These are phyloP conservation scores for Tuta absoluta DNA, from an alignment of 2,888 invertebrate genomes.

Conservation along the genomic window DNA sequence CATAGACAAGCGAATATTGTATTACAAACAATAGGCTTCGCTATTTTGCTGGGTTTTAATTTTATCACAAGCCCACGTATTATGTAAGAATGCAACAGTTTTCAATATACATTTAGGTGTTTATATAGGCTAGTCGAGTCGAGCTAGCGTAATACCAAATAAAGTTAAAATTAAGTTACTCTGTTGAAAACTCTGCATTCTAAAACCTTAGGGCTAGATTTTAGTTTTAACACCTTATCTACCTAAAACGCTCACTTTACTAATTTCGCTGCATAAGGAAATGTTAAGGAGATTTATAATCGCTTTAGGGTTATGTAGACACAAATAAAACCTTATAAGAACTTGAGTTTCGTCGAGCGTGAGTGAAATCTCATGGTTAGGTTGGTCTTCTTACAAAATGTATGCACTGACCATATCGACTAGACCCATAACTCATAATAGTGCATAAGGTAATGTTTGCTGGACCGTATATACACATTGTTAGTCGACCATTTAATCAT, in stretches of 20 bases:
- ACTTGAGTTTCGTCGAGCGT: background rate
- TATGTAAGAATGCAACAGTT: slow-evolving; percentile 50
- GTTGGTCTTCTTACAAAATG: too few relatives aligned
- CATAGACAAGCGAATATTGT: background rate
- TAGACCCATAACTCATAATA: too few relatives aligned
- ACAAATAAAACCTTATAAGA: slow-evolving; percentile 3
- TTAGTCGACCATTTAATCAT: too few relatives aligned
- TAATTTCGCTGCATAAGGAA: slow-evolving; percentile 32
- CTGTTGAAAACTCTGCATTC: slow-evolving; percentile 48
- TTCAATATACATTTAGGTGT: slow-evolving; percentile 39
- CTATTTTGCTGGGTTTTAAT: slow-evolving; percentile 45
- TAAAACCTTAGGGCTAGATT: slow-evolving; percentile 46
- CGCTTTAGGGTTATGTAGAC: slow-evolving; percentile 16
- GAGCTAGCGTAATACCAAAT: slow-evolving; percentile 25
- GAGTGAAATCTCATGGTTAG: too few relatives aligned
- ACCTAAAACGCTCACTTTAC: slow-evolving; percentile 49
- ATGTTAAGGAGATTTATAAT: background rate
- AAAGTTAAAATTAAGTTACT: slow-evolving; percentile 13
- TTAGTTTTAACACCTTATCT: slow-evolving; percentile 42
- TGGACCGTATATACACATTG: too few relatives aligned
- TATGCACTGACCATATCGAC: too few relatives aligned
- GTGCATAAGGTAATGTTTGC: too few relatives aligned
- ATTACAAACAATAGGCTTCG: slow-evolving; percentile 10
- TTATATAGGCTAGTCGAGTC: slow-evolving; percentile 11
- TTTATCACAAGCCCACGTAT: slow-evolving; percentile 38